phyloP scores from a whole-genome alignment of 53 echinoderm and acorn worm genomes.

The Echinometra lucunter region DNA sequence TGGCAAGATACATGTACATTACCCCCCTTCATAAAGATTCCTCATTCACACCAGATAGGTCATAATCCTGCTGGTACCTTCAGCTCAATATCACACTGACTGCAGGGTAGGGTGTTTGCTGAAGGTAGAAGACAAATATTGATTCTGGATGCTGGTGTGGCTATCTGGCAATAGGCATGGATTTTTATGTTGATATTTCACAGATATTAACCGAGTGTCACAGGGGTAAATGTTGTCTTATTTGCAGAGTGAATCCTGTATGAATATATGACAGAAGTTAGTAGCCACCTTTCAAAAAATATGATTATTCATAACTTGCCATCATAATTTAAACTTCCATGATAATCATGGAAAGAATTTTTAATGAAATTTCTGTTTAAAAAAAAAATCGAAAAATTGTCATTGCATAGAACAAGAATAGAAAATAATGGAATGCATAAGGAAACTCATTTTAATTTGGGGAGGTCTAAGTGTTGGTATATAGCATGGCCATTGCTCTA shows the following conservation, averaged over 20 bases:
- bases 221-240: background rate
- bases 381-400: too few species aligned
- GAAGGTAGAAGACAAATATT: slow-evolving; percentile 44
- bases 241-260: background rate
- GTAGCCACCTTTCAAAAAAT: too few species aligned
- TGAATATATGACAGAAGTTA: background rate
- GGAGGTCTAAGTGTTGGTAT: too few species aligned
- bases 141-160: background rate
- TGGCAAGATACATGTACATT: slow-evolving; percentile 16
- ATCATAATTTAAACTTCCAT: background rate
- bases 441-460: too few species aligned
- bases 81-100: slow-evolving; percentile 19
- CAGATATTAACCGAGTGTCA: slow-evolving; percentile 9
- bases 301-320: background rate
- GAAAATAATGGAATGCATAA: too few species aligned
- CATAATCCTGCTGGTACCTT: background rate
- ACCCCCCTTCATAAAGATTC: background rate
- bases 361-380: too few species aligned
- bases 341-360: too few species aligned
- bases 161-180: slow-evolving; percentile 6
- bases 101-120: slow-evolving; percentile 3
- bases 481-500: too few species aligned
- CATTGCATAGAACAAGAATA: too few species aligned
- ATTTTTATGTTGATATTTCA: slow-evolving; percentile 29
- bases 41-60: background rate